These are phyloP conservation scores for Atrina japonica DNA, from an alignment of 2,888 invertebrate genomes.

Conservation along the genomic window DNA sequence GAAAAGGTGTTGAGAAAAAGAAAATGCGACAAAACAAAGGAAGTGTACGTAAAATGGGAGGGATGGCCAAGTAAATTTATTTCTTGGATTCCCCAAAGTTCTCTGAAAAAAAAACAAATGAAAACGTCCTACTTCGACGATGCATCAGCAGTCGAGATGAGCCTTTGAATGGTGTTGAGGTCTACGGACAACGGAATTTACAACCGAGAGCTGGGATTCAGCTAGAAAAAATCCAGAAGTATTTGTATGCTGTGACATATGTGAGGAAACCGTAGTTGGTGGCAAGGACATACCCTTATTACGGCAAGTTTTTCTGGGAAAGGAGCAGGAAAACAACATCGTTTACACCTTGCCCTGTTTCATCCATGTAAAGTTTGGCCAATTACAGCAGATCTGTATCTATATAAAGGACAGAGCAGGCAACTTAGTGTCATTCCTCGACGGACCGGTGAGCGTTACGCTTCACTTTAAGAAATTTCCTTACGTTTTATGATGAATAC, in stretches of 20 bases:
- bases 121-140: background rate
- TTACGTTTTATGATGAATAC: too few relatives aligned
- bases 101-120: slow-evolving; percentile 15
- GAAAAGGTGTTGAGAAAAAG: slow-evolving; percentile 35
- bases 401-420: slow-evolving; percentile 27
- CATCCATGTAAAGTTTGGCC: slow-evolving; percentile 24
- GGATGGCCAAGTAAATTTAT: slow-evolving; percentile 48
- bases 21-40: slow-evolving; percentile 18
- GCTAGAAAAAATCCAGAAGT: slow-evolving; percentile 11
- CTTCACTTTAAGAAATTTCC: slow-evolving; percentile 34
- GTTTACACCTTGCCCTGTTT: slow-evolving; percentile 23
- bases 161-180: slow-evolving; percentile 28
- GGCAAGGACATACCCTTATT: slow-evolving; percentile 25
- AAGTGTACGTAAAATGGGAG: slow-evolving; percentile 42
- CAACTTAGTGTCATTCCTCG: slow-evolving; percentile 16
- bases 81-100: slow-evolving; percentile 37
- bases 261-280: slow-evolving; percentile 31
- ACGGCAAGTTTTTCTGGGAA: slow-evolving; percentile 23
- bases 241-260: slow-evolving; percentile 16
- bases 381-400: slow-evolving; percentile 19
- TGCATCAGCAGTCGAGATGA: slow-evolving; percentile 16
- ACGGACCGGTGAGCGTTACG: slow-evolving; percentile 15
- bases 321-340: slow-evolving; percentile 19
- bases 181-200: slow-evolving; percentile 32
- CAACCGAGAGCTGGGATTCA: slow-evolving; percentile 11